These are phyloP conservation scores for Malurus leucopterus DNA, from an alignment of 2,797 vertebrate species.

Conservation along the genomic window DNA sequence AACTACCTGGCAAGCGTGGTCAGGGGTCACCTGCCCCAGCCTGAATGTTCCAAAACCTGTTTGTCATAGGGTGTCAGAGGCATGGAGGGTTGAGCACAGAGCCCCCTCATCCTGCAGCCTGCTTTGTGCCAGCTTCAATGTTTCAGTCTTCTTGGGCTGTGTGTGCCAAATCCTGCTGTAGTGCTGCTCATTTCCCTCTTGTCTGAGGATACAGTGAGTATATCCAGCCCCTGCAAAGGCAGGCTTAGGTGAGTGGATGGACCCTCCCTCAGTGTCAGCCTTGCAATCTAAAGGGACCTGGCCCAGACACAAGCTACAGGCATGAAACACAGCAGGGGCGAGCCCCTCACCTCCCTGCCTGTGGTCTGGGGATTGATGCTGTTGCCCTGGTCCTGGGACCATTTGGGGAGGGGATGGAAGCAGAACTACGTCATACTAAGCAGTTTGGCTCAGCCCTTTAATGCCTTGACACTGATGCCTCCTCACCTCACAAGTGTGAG, in stretches of 20 bases:
- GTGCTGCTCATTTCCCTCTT: neutral
- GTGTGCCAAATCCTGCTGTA: neutral
- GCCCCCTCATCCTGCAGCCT: neutral
- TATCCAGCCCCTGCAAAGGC: neutral
- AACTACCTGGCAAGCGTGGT: neutral
- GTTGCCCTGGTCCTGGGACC: neutral
- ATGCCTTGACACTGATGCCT: neutral
- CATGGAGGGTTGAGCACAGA: neutral
- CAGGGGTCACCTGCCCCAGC: neutral
- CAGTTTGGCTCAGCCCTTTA: neutral
- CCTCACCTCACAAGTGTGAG: neutral
- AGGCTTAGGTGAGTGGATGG: neutral
- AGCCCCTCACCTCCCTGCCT: neutral
- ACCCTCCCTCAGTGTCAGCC: neutral
- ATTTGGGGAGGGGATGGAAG: neutral
- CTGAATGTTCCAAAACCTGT: neutral
- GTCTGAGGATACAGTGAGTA: neutral
- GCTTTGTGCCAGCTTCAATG: neutral
- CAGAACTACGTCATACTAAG: fast-evolving
- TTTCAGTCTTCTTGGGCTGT: neutral
- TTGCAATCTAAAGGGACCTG: neutral
- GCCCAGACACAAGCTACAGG: neutral
- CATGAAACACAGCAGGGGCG: neutral
- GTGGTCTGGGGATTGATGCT: neutral
- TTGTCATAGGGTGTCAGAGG: neutral